Base-by-base conservation (phyloP, 1,140 invertebrate genomes). In the Philotrypesis tridentata region DNA sequence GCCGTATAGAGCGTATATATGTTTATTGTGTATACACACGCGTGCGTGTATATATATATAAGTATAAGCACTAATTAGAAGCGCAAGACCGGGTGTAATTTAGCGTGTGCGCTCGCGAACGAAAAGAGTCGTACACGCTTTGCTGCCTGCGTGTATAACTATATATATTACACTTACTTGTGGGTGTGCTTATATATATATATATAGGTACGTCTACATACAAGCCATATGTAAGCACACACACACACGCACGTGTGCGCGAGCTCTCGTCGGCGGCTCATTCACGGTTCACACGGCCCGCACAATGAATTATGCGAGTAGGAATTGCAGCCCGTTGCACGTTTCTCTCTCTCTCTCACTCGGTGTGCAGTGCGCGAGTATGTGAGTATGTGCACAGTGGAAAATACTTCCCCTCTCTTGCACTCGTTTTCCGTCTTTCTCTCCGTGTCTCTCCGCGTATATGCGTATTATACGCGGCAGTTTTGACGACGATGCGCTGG, bases 251-350 rank as follows among this genome's bases (percentile, higher is more conserved):
- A 29, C 12, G 55, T 60, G 55, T 75, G 55, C 48, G 31, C 48
- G 12, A 9, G 73, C 31, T 14, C 55, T 14, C 55, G 55, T 60
- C 55, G 74, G 37, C 77, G 12, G 23, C 33, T 72, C 43, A 63
- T 65, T 72, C 78, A 65, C 70, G 70, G 55, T 80, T 80, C 78
- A 73, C 78, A 80, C 78, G 33, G 25, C 40, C 12, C 33, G 61
- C 37, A 63, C 78, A 80, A 73, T 80, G 78, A 72, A 80, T 80
- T 80, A 80, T 37, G 79, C 79, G 60, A 80, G 71, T 67, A 43
- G 79, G 70, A 80, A 74, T 80, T 67, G 79, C 71, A 80, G 70
- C 2, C 79, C 79, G 79, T 23, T 60, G 61, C 70, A 21, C 33
- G 43, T 61, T 61, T 29, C 25, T 63, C 12, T 12, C 25, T 7